Conservation (phyloP, 2,797 vertebrate genomes). For the Crax fasciolata region DNA sequence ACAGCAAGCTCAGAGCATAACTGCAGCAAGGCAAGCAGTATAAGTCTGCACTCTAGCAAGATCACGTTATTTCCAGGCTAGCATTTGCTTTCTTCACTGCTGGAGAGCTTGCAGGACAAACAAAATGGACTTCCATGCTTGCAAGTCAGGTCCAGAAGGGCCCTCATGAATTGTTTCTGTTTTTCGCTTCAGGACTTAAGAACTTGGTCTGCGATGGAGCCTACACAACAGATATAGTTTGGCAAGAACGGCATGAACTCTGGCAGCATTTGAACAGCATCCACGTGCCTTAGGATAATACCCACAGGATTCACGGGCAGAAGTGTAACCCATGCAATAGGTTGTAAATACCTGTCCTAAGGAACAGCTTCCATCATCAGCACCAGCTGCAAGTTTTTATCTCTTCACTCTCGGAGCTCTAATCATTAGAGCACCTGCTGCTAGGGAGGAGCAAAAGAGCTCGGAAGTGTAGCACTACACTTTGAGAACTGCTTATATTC, state of each 20-base stretch:
- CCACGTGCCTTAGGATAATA: background rate
- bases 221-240: background rate
- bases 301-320: background rate
- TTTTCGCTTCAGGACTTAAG: slow-evolving; percentile 13
- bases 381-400: background rate
- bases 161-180: background rate
- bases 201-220: background rate
- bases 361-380: background rate
- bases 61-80: background rate
- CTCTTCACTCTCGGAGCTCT: background rate
- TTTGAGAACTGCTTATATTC: background rate
- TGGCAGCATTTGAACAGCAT: background rate
- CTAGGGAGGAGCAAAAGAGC: background rate
- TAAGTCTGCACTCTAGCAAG: background rate
- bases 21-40: background rate
- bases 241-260: background rate
- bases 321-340: background rate
- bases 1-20: background rate
- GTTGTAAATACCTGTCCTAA: background rate
- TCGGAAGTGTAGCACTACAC: background rate
- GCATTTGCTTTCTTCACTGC: background rate
- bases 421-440: background rate
- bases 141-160: background rate
- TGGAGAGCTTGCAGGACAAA: slow-evolving; percentile 26
- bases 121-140: background rate